phyloP scores from a whole-genome alignment of 1,140 invertebrate genomes.

The Dermatophagoides farinae region DNA sequence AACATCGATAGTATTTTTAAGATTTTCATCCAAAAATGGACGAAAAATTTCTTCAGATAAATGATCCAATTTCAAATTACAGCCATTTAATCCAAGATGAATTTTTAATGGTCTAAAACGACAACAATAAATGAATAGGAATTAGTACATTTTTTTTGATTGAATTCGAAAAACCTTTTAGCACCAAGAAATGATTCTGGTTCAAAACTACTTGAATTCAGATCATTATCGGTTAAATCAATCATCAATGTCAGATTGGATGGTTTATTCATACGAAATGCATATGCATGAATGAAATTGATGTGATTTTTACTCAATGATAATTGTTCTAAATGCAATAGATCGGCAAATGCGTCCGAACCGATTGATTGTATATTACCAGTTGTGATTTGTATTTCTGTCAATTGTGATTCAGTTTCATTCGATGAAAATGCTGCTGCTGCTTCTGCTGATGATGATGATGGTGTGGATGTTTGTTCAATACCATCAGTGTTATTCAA shows the following conservation, averaged over 20 bases:
- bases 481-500: neutral
- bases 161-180: neutral
- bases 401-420: neutral
- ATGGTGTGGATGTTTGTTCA: neutral
- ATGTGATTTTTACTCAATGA: neutral
- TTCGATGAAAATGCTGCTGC: no score
- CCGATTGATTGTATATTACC: constrained; percentile 1
- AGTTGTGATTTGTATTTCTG: neutral
- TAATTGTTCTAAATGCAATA: neutral
- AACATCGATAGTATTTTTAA: neutral
- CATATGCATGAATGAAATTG: neutral
- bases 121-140: neutral
- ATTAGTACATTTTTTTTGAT: neutral
- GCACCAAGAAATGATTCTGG: neutral
- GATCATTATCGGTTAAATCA: constrained; percentile 6
- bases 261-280: neutral
- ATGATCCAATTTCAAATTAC: neutral
- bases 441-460: no score
- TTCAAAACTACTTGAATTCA: constrained; percentile 4
- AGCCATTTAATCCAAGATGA: constrained; percentile 1
- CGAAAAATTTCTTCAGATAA: neutral
- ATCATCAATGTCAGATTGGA: constrained; percentile 2
- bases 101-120: neutral
- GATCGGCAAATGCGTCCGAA: neutral
- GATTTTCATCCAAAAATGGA: constrained; percentile 8